phyloP scores from a whole-genome alignment of 2,888 invertebrate species.

The Emmelina monodactyla region DNA sequence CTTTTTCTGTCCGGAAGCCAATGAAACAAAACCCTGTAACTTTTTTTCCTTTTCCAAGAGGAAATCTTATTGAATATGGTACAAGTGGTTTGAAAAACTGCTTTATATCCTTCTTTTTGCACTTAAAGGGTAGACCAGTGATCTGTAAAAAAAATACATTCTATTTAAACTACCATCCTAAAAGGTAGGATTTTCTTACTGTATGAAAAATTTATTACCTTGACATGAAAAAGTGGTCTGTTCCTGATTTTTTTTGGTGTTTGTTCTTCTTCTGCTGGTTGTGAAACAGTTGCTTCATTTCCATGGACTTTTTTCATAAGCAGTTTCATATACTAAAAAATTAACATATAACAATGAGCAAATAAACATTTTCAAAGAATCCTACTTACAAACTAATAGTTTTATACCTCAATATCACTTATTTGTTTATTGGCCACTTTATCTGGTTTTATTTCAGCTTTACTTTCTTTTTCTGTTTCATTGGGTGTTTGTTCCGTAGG shows the following conservation, averaged over 20 bases:
- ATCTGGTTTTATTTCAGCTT: constrained; percentile 24
- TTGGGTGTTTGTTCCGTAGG: constrained; percentile 16
- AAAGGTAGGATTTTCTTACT: no score
- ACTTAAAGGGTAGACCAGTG: constrained; percentile 77
- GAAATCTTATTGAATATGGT: constrained; percentile 80
- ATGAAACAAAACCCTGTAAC: constrained; percentile 88
- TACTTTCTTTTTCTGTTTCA: constrained; percentile 16
- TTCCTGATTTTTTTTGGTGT: constrained; percentile 46
- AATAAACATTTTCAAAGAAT: constrained; percentile 2
- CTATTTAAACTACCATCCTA: constrained; percentile 1
- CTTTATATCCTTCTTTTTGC: constrained; percentile 83
- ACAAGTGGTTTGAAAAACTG: constrained; percentile 85
- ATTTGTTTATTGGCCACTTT: constrained; percentile 76
- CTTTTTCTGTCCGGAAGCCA: constrained; percentile 86
- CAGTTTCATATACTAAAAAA: constrained; percentile 75
- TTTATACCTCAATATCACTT: constrained; percentile 81
- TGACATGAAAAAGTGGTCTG: constrained; percentile 46
- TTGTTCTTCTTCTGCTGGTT: constrained; percentile 17
- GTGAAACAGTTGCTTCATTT: not conserved
- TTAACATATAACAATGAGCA: not conserved
- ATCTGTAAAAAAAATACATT: constrained; percentile 65
- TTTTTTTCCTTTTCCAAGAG: constrained; percentile 66
- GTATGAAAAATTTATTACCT: no score
- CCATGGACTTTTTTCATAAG: constrained; percentile 63
- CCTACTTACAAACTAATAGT: constrained; percentile 9